Evolutionary conservation across 1,140 invertebrate genomes (phyloP).

Genomic region (Rhagoletis zephyria): DNA sequence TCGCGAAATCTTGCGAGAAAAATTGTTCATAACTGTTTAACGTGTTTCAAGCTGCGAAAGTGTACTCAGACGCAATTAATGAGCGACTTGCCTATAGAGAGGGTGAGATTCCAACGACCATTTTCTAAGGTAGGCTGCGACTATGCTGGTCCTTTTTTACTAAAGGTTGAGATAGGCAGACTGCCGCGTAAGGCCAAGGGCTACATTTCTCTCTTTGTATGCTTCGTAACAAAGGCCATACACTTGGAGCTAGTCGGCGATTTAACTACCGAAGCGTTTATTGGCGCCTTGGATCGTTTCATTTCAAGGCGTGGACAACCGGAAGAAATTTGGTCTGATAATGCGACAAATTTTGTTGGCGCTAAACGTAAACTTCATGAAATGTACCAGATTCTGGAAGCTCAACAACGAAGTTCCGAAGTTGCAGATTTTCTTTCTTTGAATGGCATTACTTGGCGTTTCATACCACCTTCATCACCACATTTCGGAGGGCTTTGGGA

Average conservation of each 20-base stretch:
- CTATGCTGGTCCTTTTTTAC: constrained; percentile 66
- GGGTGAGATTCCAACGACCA: constrained; percentile 59
- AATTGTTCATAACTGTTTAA: constrained; percentile 64
- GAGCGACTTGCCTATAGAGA: constrained; percentile 63
- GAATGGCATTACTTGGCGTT: not conserved
- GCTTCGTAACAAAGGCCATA: constrained; percentile 59
- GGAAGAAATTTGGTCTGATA: not conserved
- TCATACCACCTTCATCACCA: not conserved
- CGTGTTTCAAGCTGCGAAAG: constrained; percentile 63
- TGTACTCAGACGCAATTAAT: constrained; percentile 63
- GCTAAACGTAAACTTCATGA: not conserved
- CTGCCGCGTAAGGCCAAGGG: constrained; percentile 55
- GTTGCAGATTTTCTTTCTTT: not conserved
- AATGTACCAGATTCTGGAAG: not conserved
- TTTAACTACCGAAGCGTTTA: not conserved
- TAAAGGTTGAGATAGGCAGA: not conserved
- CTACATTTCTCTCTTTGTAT: constrained; percentile 64
- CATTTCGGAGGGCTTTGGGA: not conserved
- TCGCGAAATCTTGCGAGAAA: constrained; percentile 61
- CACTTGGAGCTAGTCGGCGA: constrained; percentile 52
- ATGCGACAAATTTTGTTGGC: not conserved
- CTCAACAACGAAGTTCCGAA: no score
- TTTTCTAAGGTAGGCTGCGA: constrained; percentile 66
- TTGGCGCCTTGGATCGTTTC: not conserved
- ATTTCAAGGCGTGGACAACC: not conserved